Evolutionary conservation across 2,888 invertebrate genomes (phyloP).

Genomic region (Ichneumoninae sp.): DNA sequence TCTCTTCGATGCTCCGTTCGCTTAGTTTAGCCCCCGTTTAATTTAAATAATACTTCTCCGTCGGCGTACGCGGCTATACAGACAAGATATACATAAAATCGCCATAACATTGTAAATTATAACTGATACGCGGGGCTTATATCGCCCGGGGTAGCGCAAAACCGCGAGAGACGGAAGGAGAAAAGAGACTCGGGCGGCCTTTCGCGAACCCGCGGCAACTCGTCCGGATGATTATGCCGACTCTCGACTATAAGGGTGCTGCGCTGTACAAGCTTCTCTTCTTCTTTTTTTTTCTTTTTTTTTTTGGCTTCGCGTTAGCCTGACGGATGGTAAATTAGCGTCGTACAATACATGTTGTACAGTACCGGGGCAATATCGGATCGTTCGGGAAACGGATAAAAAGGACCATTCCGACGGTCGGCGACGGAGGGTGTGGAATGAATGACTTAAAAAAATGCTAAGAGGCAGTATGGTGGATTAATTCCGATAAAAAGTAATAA

Average conservation of each 20-base stretch:
- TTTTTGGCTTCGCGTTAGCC: slow-evolving; percentile 47
- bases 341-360: not conserved
- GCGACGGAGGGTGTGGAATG: not conserved
- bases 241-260: slow-evolving; percentile 60
- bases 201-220: slow-evolving; percentile 56
- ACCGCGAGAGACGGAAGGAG: slow-evolving; percentile 50
- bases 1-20: slow-evolving; percentile 78
- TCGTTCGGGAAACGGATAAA: slow-evolving; percentile 24
- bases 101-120: slow-evolving; percentile 85
- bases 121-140: slow-evolving; percentile 84
- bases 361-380: slow-evolving; percentile 29
- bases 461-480: not conserved
- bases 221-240: slow-evolving; percentile 71
- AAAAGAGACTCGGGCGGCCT: slow-evolving; percentile 55
- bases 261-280: slow-evolving; percentile 46
- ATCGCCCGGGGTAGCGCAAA: slow-evolving; percentile 70
- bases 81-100: slow-evolving; percentile 84
- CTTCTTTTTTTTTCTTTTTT: slow-evolving; percentile 24
- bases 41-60: slow-evolving; percentile 85
- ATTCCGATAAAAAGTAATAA: not conserved
- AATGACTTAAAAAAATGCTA: not conserved
- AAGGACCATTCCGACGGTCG: not conserved
- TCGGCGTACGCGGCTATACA: slow-evolving; percentile 73
- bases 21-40: slow-evolving; percentile 85
- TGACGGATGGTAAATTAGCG: slow-evolving; percentile 60